A percentile compares a stretch with the other conserved stretches of the same genome.
phyloP scores from a whole-genome alignment of 2,113 vertebrate species.

The Oryzias melastigma region DNA sequence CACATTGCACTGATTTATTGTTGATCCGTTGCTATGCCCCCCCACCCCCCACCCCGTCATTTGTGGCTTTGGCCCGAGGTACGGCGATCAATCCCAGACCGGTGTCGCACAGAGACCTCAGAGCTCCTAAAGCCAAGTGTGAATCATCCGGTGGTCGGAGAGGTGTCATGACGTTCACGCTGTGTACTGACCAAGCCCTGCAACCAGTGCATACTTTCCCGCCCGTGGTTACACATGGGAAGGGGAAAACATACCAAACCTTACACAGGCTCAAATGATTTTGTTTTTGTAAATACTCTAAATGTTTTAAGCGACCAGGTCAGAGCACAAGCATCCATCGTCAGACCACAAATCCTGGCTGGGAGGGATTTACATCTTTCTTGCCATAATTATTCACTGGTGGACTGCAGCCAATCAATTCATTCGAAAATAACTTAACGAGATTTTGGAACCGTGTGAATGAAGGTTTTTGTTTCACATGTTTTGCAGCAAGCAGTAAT shows the following conservation, averaged over 20 bases:
- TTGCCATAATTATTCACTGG: slow-evolving; percentile 18
- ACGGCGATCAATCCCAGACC: slow-evolving; percentile 36
- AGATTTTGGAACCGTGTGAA: slow-evolving; percentile 14
- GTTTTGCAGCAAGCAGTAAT: slow-evolving; percentile 11
- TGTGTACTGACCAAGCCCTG: slow-evolving; percentile 42
- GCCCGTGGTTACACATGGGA: slow-evolving; percentile 45
- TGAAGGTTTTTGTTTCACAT: slow-evolving; percentile 3
- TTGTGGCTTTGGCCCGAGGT: slow-evolving; percentile 40
- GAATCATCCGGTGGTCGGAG: slow-evolving; percentile 56
- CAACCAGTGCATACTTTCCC: slow-evolving; percentile 49
- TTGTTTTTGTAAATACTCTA: slow-evolving; percentile 38
- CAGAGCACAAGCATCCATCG: slow-evolving; percentile 17
- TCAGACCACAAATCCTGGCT: background rate
- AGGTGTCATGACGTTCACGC: slow-evolving; percentile 63
- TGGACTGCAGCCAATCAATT: slow-evolving; percentile 9
- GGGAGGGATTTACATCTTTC: background rate
- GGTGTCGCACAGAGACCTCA: slow-evolving; percentile 45
- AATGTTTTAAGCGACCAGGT: slow-evolving; percentile 28
- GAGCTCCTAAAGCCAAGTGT: slow-evolving; percentile 48
- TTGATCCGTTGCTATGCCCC: slow-evolving; percentile 1
- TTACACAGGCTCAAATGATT: background rate
- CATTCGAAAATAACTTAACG: slow-evolving; percentile 5
- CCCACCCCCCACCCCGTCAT: slow-evolving; percentile 12
- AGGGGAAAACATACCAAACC: slow-evolving; percentile 42
- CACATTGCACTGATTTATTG: slow-evolving; percentile 32